phyloP scores from a whole-genome alignment of 1,140 invertebrate species.

The Pogonus chalceus region DNA sequence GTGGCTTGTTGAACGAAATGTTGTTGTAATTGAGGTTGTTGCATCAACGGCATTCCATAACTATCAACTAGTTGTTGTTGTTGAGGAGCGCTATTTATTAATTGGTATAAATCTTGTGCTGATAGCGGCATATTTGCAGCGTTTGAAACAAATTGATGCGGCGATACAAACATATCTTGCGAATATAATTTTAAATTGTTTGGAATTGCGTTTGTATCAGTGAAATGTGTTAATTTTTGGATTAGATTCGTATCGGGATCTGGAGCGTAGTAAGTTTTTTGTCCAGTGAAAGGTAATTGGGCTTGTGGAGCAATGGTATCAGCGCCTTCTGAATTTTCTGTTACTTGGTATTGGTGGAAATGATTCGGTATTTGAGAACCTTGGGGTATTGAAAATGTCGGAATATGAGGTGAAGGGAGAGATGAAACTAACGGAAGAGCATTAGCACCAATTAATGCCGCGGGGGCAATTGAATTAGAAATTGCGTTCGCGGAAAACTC shows the following conservation, averaged over 20 bases:
- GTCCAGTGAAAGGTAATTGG: slow-evolving; percentile 30
- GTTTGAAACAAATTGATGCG: slow-evolving; percentile 17
- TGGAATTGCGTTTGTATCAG: slow-evolving; percentile 35
- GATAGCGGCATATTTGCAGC: slow-evolving; percentile 33
- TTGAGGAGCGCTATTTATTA: slow-evolving; percentile 41
- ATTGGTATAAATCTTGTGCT: slow-evolving; percentile 43
- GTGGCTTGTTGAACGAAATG: slow-evolving; percentile 36
- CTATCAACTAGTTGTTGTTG: slow-evolving; percentile 32
- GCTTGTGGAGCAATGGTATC: slow-evolving; percentile 35
- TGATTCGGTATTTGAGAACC: too few relatives aligned
- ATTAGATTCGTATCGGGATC: slow-evolving; percentile 39
- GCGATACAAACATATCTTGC: slow-evolving; percentile 24
- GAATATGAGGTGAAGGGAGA: too few relatives aligned
- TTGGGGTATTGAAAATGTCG: too few relatives aligned
- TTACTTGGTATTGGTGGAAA: slow-evolving; percentile 36
- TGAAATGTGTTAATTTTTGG: slow-evolving; percentile 32
- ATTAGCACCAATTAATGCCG: not conserved
- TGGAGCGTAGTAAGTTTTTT: slow-evolving; percentile 38
- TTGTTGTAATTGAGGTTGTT: slow-evolving; percentile 38
- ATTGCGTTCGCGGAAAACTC: slow-evolving; percentile 15
- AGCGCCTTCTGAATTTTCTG: slow-evolving; percentile 26
- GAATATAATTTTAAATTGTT: slow-evolving; percentile 38
- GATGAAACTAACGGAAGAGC: not conserved
- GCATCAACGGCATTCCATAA: slow-evolving; percentile 24
- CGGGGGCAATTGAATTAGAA: not conserved